phyloP scores from a whole-genome alignment of 2,888 invertebrate genomes.

The Trissonchulus latispiculum region DNA sequence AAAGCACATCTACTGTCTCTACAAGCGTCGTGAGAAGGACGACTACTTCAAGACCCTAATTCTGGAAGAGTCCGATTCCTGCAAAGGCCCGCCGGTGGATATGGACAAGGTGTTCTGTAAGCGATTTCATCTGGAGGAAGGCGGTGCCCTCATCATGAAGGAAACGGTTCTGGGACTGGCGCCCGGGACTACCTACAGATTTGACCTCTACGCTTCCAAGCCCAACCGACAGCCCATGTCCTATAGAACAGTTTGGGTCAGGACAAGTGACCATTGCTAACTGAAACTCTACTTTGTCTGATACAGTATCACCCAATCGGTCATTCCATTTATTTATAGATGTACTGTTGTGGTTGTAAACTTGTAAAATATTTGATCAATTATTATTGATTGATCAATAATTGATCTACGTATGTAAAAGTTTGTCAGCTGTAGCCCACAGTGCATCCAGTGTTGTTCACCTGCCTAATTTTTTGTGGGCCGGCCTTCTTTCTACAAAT shows the following conservation, averaged over 20 bases:
- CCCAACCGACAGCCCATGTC: slow-evolving; percentile 32
- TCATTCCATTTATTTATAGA: too few relatives aligned
- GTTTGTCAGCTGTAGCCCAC: too few relatives aligned
- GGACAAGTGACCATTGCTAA: too few relatives aligned
- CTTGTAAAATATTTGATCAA: too few relatives aligned
- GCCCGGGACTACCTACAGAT: slow-evolving; percentile 37
- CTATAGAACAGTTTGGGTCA: slow-evolving; percentile 35
- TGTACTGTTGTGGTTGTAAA: too few relatives aligned
- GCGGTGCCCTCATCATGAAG: slow-evolving; percentile 28
- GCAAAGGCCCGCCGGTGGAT: slow-evolving; percentile 12
- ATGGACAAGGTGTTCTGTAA: slow-evolving; percentile 28
- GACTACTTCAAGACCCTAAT: slow-evolving; percentile 20
- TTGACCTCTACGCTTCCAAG: slow-evolving; percentile 39
- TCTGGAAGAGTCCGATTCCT: slow-evolving; percentile 17
- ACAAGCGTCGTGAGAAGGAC: slow-evolving; percentile 34
- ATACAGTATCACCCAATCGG: too few relatives aligned
- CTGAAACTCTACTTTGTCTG: too few relatives aligned
- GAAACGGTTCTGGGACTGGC: slow-evolving; percentile 36
- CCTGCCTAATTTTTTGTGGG: too few relatives aligned
- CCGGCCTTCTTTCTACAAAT: too few relatives aligned
- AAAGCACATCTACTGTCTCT: slow-evolving; percentile 39
- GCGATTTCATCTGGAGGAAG: slow-evolving; percentile 16
- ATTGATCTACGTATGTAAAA: neutral
- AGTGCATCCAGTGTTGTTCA: too few relatives aligned
- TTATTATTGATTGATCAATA: neutral